phyloP scores from a whole-genome alignment of 2,797 vertebrate species.

The Sphaeramia orbicularis region DNA sequence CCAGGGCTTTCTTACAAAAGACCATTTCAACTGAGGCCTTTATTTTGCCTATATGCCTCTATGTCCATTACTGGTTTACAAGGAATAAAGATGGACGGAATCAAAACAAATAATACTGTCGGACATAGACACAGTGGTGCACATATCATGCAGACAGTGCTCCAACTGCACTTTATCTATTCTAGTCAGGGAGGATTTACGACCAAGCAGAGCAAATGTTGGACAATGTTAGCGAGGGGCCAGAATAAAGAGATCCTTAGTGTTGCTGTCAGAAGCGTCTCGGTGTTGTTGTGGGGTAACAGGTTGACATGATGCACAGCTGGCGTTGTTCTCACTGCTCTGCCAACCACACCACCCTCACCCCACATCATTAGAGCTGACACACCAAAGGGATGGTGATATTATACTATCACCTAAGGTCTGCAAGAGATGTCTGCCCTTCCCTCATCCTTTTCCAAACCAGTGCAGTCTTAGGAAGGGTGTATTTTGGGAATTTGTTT shows the following conservation, averaged over 20 bases:
- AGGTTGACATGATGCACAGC: conserved; percentile 81
- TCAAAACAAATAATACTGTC: conserved; percentile 63
- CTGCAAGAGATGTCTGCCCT: conserved; percentile 73
- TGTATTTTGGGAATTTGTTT: conserved; percentile 84
- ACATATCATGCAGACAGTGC: conserved; percentile 47
- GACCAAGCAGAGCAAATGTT: conserved; percentile 65
- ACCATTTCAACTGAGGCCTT: conserved; percentile 70
- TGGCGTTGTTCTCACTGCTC: conserved; percentile 79
- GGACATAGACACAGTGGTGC: conserved; percentile 47
- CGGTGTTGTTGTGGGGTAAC: conserved; percentile 70
- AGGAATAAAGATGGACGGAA: conserved; percentile 58
- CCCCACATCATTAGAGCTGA: conserved; percentile 75
- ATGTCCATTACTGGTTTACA: conserved; percentile 68
- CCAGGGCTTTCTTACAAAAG: conserved; percentile 78
- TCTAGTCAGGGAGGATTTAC: conserved; percentile 66
- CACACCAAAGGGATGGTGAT: conserved; percentile 68
- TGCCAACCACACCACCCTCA: conserved; percentile 33
- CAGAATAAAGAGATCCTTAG: conserved; percentile 74
- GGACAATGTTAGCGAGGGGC: conserved; percentile 69
- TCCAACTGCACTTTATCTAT: conserved; percentile 57
- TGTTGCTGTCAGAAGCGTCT: conserved; percentile 63
- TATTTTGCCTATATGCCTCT: conserved; percentile 72
- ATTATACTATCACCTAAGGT: conserved; percentile 72
- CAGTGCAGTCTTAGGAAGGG: conserved; percentile 59
- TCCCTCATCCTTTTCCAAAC: conserved; percentile 67